Percentiles rank a stretch among this genome's conserved stretches.
These are phyloP conservation scores for Drosophila orena DNA, from an alignment of 1,140 invertebrate species.

Conservation along the genomic window DNA sequence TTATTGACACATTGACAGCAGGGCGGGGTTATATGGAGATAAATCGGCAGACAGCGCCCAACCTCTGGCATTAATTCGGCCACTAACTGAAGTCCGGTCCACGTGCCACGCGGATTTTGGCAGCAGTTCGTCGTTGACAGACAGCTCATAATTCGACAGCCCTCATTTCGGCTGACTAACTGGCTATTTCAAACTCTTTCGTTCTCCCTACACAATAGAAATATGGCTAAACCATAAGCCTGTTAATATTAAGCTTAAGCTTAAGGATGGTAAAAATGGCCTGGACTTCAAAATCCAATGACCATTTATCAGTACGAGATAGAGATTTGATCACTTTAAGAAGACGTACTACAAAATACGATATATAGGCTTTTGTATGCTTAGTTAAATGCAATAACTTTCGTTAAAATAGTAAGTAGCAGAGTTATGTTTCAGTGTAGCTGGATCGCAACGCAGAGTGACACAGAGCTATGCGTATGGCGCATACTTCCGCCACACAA, in stretches of 20 bases:
- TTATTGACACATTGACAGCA: slow-evolving; percentile 82
- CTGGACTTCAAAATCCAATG: too few species aligned
- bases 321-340: too few species aligned
- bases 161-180: slow-evolving; percentile 50
- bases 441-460: slow-evolving; percentile 40
- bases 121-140: slow-evolving; percentile 36
- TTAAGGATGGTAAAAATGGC: too few species aligned
- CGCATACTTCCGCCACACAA: slow-evolving; percentile 45
- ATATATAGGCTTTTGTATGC: too few species aligned
- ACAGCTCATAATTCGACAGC: slow-evolving; percentile 54
- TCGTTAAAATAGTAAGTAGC: too few species aligned
- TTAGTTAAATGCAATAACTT: too few species aligned
- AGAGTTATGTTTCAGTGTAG: slow-evolving; percentile 12
- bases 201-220: background rate
- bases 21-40: slow-evolving; percentile 71
- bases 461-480: slow-evolving; percentile 53
- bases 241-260: too few species aligned
- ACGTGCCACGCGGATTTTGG: slow-evolving; percentile 69
- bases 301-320: too few species aligned
- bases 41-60: slow-evolving; percentile 64
- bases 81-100: slow-evolving; percentile 33
- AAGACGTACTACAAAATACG: too few species aligned
- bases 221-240: too few species aligned
- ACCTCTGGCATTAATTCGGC: slow-evolving; percentile 59
- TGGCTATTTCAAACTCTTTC: slow-evolving; percentile 32